These are phyloP conservation scores for Mesoclemmys tuberculata DNA, from an alignment of 2,113 vertebrate genomes.

Conservation along the genomic window DNA sequence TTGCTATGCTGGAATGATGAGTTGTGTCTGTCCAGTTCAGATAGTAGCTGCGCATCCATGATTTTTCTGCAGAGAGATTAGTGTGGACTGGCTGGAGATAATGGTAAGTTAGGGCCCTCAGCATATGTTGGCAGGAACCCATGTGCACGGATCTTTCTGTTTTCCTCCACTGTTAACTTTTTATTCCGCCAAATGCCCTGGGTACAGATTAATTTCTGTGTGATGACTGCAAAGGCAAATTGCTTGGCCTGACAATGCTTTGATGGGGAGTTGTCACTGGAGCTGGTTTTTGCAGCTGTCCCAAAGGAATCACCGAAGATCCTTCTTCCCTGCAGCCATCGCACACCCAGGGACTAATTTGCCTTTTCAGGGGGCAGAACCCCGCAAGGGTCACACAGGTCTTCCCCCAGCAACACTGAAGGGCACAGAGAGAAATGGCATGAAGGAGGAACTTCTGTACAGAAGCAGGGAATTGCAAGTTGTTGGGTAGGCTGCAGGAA, in stretches of 20 bases:
- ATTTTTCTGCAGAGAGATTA: background rate
- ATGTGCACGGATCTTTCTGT: background rate
- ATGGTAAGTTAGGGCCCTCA: constrained; percentile 6
- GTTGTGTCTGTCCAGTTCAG: background rate
- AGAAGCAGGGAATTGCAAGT: background rate
- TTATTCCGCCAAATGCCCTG: background rate
- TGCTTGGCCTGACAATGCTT: background rate
- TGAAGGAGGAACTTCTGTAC: background rate
- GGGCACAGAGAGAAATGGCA: background rate
- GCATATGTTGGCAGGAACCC: constrained; percentile 9
- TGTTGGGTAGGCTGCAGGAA: background rate
- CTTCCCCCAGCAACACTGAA: background rate
- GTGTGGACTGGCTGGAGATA: constrained; percentile 24
- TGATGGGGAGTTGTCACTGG: background rate
- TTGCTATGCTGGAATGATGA: background rate
- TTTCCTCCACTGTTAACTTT: background rate
- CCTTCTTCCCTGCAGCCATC: background rate
- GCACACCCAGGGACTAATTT: background rate
- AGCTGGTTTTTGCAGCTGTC: background rate
- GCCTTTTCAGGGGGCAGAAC: background rate
- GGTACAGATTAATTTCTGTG: background rate
- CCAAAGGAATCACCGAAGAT: background rate
- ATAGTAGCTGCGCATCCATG: background rate
- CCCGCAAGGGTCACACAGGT: background rate
- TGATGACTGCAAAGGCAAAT: too few species aligned